A percentile compares a stretch with the other conserved stretches of the same genome.
Evolutionary conservation across 1,140 invertebrate genomes (phyloP).

Genomic region (Bombus sylvicola): DNA sequence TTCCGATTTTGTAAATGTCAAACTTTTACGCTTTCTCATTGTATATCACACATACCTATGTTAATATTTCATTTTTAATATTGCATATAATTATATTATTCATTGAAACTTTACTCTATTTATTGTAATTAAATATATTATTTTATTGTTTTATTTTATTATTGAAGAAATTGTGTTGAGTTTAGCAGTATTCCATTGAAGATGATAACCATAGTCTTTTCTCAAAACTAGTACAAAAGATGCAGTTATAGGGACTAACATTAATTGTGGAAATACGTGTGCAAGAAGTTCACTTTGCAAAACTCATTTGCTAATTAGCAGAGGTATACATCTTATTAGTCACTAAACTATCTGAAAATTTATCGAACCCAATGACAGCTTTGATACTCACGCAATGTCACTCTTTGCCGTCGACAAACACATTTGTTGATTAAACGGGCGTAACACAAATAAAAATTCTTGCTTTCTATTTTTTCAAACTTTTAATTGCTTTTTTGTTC

Average conservation of each 20-base stretch:
- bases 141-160: neutral
- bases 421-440: conserved; percentile 36
- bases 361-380: conserved; percentile 27
- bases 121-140: neutral
- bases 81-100: neutral
- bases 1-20: neutral
- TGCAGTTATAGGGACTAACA: too few relatives aligned
- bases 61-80: neutral
- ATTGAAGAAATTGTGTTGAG: neutral
- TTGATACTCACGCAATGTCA: conserved; percentile 26
- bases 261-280: neutral
- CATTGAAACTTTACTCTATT: neutral
- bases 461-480: neutral
- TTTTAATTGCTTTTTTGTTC: neutral
- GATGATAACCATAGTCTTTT: neutral
- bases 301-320: neutral
- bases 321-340: neutral
- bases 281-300: neutral
- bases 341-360: conserved; percentile 25
- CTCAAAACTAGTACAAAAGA: neutral
- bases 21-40: neutral
- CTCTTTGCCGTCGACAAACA: neutral
- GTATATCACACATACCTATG: neutral
- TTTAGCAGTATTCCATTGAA: neutral
- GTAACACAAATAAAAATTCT: too few relatives aligned